These are phyloP conservation scores for Cebus imitator DNA, from an alignment of 2,113 vertebrate species.

Conservation along the genomic window DNA sequence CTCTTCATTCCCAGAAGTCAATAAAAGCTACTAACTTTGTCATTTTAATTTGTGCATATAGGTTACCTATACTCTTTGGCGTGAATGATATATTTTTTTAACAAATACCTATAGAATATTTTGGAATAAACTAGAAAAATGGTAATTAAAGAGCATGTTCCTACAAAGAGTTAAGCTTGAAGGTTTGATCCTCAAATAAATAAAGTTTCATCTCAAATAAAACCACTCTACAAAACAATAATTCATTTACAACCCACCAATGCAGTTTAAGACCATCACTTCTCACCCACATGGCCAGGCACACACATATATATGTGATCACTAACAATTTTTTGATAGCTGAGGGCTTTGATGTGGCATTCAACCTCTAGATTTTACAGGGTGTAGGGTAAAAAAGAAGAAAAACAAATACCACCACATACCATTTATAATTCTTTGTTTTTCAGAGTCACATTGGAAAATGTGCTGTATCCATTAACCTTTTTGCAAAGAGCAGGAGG, in stretches of 20 bases:
- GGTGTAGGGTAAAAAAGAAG: conserved; percentile 13
- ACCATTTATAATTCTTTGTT: conserved; percentile 83
- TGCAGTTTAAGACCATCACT: not conserved
- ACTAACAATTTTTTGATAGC: not conserved
- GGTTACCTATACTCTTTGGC: not conserved
- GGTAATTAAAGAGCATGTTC: not conserved
- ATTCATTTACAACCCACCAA: not conserved
- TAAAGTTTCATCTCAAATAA: not conserved
- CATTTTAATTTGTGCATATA: not conserved
- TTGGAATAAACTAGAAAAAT: not conserved
- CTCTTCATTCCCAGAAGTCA: not conserved
- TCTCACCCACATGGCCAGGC: accelerated
- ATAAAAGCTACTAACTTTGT: not conserved
- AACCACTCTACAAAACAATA: not conserved
- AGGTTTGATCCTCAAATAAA: not conserved
- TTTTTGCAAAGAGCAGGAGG: conserved; percentile 86
- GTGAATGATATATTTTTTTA: not conserved
- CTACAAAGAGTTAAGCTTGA: not conserved
- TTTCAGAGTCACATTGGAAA: conserved; percentile 81
- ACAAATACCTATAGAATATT: not conserved
- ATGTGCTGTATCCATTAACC: conserved; percentile 89
- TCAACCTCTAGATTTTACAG: conserved; percentile 56
- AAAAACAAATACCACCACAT: conserved; percentile 74
- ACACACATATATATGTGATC: not conserved
- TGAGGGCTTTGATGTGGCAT: conserved; percentile 20